phyloP scores from a whole-genome alignment of 1,140 invertebrate genomes.

The Calephelis nemesis region DNA sequence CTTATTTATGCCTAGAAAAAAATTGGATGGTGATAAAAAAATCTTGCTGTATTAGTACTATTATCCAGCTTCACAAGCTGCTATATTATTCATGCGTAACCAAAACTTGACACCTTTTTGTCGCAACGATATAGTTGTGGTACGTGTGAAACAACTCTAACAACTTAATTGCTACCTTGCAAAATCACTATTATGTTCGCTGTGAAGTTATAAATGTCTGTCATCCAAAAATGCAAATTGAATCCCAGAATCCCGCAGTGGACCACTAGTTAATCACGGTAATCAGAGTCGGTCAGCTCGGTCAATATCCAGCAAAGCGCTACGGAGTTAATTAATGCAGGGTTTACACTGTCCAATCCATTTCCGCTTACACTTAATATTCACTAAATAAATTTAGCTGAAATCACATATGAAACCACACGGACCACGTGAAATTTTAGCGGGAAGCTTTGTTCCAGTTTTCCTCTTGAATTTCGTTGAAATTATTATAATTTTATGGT shows the following conservation, averaged over 20 bases:
- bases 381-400: neutral
- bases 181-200: too few relatives aligned
- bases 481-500: too few relatives aligned
- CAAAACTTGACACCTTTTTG: too few relatives aligned
- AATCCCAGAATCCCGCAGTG: neutral
- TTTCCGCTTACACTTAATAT: constrained; percentile 3
- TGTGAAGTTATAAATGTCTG: neutral
- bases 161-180: too few relatives aligned
- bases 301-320: constrained; percentile 13
- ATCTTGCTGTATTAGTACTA: too few relatives aligned
- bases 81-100: too few relatives aligned
- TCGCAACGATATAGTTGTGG: too few relatives aligned
- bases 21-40: too few relatives aligned
- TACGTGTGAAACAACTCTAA: too few relatives aligned
- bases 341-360: neutral
- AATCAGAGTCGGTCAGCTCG: constrained; percentile 18
- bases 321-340: constrained; percentile 16
- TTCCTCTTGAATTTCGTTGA: too few relatives aligned
- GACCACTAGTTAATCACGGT: constrained; percentile 14
- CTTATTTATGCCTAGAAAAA: too few relatives aligned
- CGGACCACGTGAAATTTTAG: neutral
- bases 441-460: neutral
- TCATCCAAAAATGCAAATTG: neutral
- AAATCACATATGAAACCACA: neutral
- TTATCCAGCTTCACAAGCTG: too few relatives aligned